These are phyloP conservation scores for Choreutis nemorana DNA, from an alignment of 2,888 invertebrate species.

Conservation along the genomic window DNA sequence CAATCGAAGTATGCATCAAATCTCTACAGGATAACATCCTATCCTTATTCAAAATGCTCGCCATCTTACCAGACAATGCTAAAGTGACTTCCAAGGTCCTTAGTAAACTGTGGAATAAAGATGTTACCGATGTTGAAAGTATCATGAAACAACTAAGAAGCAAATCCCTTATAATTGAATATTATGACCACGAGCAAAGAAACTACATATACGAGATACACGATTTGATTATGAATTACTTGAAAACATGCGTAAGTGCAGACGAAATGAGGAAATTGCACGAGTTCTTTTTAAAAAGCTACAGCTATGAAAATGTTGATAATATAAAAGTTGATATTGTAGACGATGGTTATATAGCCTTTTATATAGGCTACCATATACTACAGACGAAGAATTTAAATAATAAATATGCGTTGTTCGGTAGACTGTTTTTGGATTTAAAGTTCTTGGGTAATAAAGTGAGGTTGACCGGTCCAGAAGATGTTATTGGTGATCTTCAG, in stretches of 20 bases:
- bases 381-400: constrained; percentile 51
- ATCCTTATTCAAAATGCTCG: constrained; percentile 68
- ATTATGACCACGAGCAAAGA: constrained; percentile 66
- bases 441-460: constrained; percentile 77
- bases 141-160: constrained; percentile 70
- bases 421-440: constrained; percentile 70
- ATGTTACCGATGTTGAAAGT: constrained; percentile 58
- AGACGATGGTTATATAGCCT: constrained; percentile 77
- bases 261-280: constrained; percentile 61
- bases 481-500: constrained; percentile 72
- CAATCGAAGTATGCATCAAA: constrained; percentile 69
- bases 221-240: constrained; percentile 70
- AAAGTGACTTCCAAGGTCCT: constrained; percentile 69
- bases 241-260: constrained; percentile 51
- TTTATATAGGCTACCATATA: constrained; percentile 76
- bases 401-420: constrained; percentile 61
- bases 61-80: constrained; percentile 73
- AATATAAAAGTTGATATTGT: constrained; percentile 66
- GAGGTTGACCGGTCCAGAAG: constrained; percentile 71
- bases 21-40: constrained; percentile 54
- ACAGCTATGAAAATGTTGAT: constrained; percentile 49
- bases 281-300: constrained; percentile 65
- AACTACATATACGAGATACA: constrained; percentile 76
- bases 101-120: constrained; percentile 44
- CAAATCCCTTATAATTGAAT: constrained; percentile 72